These are phyloP conservation scores for Drosophila ezoana DNA, from an alignment of 2,888 invertebrate genomes.

Conservation along the genomic window DNA sequence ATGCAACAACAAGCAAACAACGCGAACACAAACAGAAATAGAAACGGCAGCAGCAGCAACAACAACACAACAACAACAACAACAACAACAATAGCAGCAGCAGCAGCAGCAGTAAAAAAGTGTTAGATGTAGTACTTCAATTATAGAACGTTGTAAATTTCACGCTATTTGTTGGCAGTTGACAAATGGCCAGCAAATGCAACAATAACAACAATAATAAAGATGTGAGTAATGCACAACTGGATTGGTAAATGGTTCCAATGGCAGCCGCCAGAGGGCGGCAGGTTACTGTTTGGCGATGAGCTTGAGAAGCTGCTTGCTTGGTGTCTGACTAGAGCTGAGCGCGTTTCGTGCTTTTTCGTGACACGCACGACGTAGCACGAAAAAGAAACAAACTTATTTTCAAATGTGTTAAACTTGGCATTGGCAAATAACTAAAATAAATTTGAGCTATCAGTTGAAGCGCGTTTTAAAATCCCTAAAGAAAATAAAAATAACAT, in stretches of 20 bases:
- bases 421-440: too few species aligned
- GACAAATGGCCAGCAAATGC: conserved; percentile 48
- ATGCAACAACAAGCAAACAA: conserved; percentile 55
- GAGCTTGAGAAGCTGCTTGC: not conserved
- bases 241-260: conserved; percentile 13
- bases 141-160: conserved; percentile 64
- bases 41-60: conserved; percentile 14
- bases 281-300: not conserved
- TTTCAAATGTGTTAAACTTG: too few species aligned
- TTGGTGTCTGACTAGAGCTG: not conserved
- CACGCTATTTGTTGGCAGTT: conserved; percentile 53
- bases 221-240: conserved; percentile 24
- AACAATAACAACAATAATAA: conserved; percentile 15
- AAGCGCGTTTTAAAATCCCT: too few species aligned
- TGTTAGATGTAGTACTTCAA: conserved; percentile 62
- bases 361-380: too few species aligned
- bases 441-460: too few species aligned
- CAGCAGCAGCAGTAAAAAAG: conserved; percentile 43
- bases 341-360: too few species aligned
- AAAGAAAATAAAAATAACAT: too few species aligned
- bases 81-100: not conserved
- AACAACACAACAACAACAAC: conserved; percentile 8
- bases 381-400: too few species aligned
- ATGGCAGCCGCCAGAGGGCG: conserved; percentile 27
- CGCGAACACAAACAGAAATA: conserved; percentile 24